Evolutionary conservation across 2,113 vertebrate genomes (phyloP).

Genomic region (Mandrillus leucophaeus): DNA sequence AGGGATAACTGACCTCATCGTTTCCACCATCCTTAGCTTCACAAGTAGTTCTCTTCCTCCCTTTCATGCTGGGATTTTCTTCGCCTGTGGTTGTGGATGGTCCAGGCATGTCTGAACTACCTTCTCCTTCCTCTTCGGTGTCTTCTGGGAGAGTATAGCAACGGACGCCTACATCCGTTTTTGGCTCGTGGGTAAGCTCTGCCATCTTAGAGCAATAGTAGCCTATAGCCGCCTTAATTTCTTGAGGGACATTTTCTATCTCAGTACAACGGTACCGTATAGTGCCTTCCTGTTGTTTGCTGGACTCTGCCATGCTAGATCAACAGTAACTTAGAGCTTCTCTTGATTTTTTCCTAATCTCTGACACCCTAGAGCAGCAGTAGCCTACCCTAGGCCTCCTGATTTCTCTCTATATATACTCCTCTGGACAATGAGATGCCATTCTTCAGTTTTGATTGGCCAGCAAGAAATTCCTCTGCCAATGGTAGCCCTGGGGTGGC

Average conservation of each 20-base stretch:
- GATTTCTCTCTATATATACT: neutral
- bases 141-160: neutral
- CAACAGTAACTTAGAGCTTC: rapidly evolving
- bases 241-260: neutral
- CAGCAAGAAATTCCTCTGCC: neutral
- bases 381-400: neutral
- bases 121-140: too few relatives aligned
- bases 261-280: rapidly evolving
- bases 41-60: rapidly evolving
- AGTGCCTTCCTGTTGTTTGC: too few relatives aligned
- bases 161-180: too few relatives aligned
- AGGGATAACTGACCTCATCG: neutral
- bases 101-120: rapidly evolving
- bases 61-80: rapidly evolving
- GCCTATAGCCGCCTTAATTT: too few relatives aligned
- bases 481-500: neutral
- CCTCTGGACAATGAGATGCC: neutral
- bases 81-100: rapidly evolving
- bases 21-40: rapidly evolving
- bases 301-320: too few relatives aligned
- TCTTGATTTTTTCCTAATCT: neutral
- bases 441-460: neutral
- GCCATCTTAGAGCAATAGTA: too few relatives aligned
- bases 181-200: too few relatives aligned
- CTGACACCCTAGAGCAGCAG: neutral